Base-by-base conservation (phyloP, 1,140 invertebrate species). In the Brachionus rotundiformis region DNA sequence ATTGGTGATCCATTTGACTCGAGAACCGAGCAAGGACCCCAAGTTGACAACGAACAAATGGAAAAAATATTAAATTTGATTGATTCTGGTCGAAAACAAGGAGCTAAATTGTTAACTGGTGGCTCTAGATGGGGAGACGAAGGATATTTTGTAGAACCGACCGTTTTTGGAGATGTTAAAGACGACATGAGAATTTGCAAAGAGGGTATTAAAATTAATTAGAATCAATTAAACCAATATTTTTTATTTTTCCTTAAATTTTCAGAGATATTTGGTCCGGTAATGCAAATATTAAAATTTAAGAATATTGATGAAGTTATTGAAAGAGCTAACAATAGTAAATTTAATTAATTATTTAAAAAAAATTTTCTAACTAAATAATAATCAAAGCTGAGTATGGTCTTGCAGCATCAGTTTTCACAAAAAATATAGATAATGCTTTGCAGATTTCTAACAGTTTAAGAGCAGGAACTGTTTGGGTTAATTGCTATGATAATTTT, bases 261-360 rank as follows among this genome's bases (percentile, higher is more conserved):
- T 71, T 36, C 23, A 73, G 96, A 98, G 87, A 95, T 94, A 0
- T 98, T 98, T 85, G 96, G 96, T 3, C 96, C 96, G 0, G 93
- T 98, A 27, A 98, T 98, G 95, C 92, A 95, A 41, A 92, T 98
- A 73, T 95, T 94, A 19, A 94, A 92, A 85, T 98, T 98, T 86
- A 91, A 90, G 82, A 91, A 92, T 84, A 86, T 96, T 1, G 94
- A 97, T 65, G 92, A 91, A 1, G 91, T 98, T 0, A 90, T 98
- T 49, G 90, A 89, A 54, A 90, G 96, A 44, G 95, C 95, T 0
- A 98, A 98, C 86, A 90, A 91, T 49, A 71, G 76, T 79, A 79
- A 33, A 3, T 31, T 39, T 79, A 39, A n/a, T n/a, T 13, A 19
- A 7, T 39, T 16, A 19, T 10, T 59, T 31, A 16, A 36, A 31